phyloP scores from a whole-genome alignment of 2,888 invertebrate genomes.

The Pemphredon lugubris region DNA sequence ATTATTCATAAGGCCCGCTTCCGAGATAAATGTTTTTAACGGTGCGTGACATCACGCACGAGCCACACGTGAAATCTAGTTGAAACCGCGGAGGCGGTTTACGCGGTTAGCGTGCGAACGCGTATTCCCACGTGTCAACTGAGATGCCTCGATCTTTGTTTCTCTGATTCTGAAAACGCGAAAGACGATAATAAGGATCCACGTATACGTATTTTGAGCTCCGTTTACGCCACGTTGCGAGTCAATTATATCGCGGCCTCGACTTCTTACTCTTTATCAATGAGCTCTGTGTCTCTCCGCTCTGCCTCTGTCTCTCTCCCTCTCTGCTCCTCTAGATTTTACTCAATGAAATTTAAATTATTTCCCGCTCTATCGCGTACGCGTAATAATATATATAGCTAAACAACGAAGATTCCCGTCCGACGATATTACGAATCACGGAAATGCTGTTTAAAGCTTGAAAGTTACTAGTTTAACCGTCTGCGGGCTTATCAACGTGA shows the following conservation, averaged over 20 bases:
- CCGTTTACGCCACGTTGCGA: background rate
- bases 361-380: conserved; percentile 10
- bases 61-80: conserved; percentile 27
- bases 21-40: conserved; percentile 36
- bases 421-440: too few relatives aligned
- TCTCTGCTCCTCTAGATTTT: background rate
- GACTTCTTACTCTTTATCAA: conserved; percentile 2
- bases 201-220: conserved; percentile 35
- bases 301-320: background rate
- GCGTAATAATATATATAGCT: background rate
- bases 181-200: conserved; percentile 22
- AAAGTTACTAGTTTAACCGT: background rate
- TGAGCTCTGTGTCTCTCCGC: conserved; percentile 8
- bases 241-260: conserved; percentile 4
- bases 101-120: conserved; percentile 6
- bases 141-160: conserved; percentile 38
- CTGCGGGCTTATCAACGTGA: background rate
- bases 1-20: conserved; percentile 37
- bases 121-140: conserved; percentile 21
- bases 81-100: conserved; percentile 10
- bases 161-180: conserved; percentile 18
- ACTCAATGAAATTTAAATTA: conserved; percentile 27
- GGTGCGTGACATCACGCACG: conserved; percentile 45
- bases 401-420: too few relatives aligned
- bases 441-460: too few relatives aligned